Base-by-base conservation (phyloP, 2,888 invertebrate genomes). In the Oscheius sp. region DNA sequence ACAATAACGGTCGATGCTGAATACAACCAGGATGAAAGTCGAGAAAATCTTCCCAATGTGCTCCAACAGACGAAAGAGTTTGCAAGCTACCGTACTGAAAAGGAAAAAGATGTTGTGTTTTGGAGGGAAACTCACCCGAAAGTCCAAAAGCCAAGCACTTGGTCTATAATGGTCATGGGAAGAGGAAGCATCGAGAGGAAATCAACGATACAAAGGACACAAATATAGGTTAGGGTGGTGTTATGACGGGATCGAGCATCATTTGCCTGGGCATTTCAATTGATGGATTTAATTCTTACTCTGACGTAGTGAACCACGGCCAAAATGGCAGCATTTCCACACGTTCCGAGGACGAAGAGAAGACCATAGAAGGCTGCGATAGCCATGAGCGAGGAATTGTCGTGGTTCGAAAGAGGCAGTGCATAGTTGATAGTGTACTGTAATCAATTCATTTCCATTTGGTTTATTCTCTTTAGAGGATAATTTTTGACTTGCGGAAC, bases 341-440 rank as follows among this genome's bases (percentile, higher is more conserved):
- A 84, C 4, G 89, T 84, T 3, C 90, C 89, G 33, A 89, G 86
- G 58, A 88, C 79, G 50, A 89, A 88, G 12, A 91, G 84, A 66
- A 90, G 86, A 5, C 89, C 87, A 85, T 90, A 89, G 66, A 91
- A 84, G 12, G 88, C 88, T 55, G 90, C 84, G 65, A 90, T 88
- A 78, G 90, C 89, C 71, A 90, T 78, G 17, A 79, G 55, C 10
- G 70, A 65, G 2, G 64, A 53, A 53, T 80, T 74, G 61, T 76
- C 78, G 66, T 76, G 78, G 55, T 79, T 79, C 29, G 79, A 75
- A 0, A 75, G 46, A 3, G 79, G 79, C 17, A 79, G 72, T 50
- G 73, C 76, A 31, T 75, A 79, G 52, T 69, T 70, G 64, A 79
- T 42, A 3, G 79, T 72, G 67, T 67, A 79, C 79, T 79, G 72